A percentile compares a stretch with the other conserved stretches of the same genome.
Conservation (phyloP, 2,797 vertebrate genomes). For the Platalea minor region DNA sequence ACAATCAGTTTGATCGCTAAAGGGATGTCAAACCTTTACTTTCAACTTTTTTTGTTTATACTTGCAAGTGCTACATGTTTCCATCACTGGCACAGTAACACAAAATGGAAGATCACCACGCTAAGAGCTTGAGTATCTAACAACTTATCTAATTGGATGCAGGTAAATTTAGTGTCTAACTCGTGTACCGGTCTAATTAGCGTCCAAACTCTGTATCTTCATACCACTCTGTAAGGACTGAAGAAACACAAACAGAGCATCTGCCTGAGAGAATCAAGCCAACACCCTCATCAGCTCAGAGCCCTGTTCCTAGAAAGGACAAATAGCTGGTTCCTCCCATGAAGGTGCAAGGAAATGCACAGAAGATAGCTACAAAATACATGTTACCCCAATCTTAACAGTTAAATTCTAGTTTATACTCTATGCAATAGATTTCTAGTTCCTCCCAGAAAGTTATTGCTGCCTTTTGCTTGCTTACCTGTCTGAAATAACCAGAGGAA, state of each 20-base stretch:
- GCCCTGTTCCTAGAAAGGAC: background rate
- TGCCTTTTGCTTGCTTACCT: background rate
- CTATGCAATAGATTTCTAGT: background rate
- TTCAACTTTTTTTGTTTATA: background rate
- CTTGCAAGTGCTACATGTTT: background rate
- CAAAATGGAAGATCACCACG: background rate
- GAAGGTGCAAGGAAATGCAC: background rate
- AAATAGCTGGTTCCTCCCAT: background rate
- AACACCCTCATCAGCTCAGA: background rate
- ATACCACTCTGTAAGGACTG: background rate
- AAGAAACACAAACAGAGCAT: background rate
- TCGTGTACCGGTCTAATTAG: background rate
- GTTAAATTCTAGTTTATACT: background rate
- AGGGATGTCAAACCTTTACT: background rate
- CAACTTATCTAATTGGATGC: background rate
- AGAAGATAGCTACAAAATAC: background rate
- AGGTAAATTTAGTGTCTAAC: background rate
- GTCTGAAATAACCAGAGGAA: background rate
- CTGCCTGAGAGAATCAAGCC: background rate
- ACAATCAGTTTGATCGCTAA: background rate
- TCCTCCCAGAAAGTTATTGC: background rate
- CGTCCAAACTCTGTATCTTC: background rate
- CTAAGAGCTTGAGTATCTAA: background rate
- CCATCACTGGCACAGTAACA: background rate
- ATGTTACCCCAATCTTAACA: background rate